Evolutionary conservation across 2,797 vertebrate species (phyloP).

Genomic region (Okamejei kenojei): DNA sequence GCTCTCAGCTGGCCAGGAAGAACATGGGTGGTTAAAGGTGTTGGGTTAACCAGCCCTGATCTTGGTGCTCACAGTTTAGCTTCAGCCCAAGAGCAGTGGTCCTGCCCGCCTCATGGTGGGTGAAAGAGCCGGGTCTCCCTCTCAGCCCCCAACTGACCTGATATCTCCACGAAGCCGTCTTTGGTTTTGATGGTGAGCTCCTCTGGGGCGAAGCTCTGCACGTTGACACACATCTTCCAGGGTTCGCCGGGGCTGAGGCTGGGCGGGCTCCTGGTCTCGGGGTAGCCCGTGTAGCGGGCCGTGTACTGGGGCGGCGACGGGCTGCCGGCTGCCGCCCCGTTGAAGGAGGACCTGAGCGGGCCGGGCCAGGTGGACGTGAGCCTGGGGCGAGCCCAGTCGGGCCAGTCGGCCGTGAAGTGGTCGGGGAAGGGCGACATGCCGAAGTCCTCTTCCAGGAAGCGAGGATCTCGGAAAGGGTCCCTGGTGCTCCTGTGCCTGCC

Average conservation of each 20-base stretch:
- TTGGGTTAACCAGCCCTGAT: background rate
- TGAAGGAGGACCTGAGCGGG: conserved; percentile 53
- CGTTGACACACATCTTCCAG: conserved; percentile 97
- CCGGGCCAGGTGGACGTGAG: conserved; percentile 74
- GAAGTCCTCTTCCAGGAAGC: conserved; percentile 89
- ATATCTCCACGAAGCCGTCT: conserved; percentile 92
- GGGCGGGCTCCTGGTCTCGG: conserved; percentile 67
- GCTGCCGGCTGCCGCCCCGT: conserved; percentile 35
- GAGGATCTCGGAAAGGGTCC: conserved; percentile 84
- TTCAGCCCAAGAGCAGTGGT: background rate
- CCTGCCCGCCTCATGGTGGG: background rate
- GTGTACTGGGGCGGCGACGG: conserved; percentile 60
- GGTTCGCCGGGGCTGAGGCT: conserved; percentile 71
- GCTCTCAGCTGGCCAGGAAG: background rate
- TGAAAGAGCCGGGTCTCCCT: too few relatives aligned
- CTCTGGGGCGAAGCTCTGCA: conserved; percentile 91
- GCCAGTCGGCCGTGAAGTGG: conserved; percentile 84
- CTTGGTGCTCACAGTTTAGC: background rate
- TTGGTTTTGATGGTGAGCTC: conserved; percentile 87
- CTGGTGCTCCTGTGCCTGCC: conserved; percentile 71
- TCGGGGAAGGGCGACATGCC: conserved; percentile 80
- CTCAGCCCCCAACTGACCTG: conserved; percentile 66
- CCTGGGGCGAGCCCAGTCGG: conserved; percentile 83
- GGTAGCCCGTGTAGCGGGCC: conserved; percentile 61
- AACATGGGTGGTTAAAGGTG: background rate